Evolutionary conservation across 1,140 invertebrate species (phyloP).

Genomic region (Uloborus diversus): DNA sequence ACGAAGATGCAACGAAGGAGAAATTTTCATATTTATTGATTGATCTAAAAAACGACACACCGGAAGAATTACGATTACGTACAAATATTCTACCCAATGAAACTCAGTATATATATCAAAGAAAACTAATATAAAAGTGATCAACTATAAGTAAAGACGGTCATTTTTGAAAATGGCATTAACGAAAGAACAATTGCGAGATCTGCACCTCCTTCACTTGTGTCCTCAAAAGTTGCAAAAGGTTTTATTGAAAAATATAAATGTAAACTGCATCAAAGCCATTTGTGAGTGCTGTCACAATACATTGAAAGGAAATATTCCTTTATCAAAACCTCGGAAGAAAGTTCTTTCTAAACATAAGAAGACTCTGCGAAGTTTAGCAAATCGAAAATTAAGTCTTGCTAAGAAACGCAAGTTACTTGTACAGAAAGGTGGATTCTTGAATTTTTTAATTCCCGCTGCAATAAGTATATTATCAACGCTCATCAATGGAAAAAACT

Average conservation of each 20-base stretch:
- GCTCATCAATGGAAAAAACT: background rate
- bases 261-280: background rate
- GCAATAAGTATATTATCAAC: background rate
- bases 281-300: background rate
- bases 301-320: background rate
- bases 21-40: slow-evolving; percentile 22
- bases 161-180: background rate
- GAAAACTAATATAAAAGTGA: background rate
- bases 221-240: background rate
- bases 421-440: background rate
- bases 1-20: slow-evolving; percentile 23
- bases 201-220: background rate
- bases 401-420: background rate
- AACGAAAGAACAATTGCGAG: background rate
- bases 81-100: background rate
- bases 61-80: background rate
- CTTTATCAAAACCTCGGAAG: background rate
- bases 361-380: background rate
- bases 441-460: background rate
- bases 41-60: slow-evolving; percentile 22
- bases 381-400: background rate
- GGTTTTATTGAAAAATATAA: background rate
- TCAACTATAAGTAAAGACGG: background rate
- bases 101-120: background rate
- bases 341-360: background rate